A percentile compares a stretch with the other conserved stretches of the same genome.
Conservation (phyloP, 2,888 invertebrate species). For the Phlogophora meticulosa region DNA sequence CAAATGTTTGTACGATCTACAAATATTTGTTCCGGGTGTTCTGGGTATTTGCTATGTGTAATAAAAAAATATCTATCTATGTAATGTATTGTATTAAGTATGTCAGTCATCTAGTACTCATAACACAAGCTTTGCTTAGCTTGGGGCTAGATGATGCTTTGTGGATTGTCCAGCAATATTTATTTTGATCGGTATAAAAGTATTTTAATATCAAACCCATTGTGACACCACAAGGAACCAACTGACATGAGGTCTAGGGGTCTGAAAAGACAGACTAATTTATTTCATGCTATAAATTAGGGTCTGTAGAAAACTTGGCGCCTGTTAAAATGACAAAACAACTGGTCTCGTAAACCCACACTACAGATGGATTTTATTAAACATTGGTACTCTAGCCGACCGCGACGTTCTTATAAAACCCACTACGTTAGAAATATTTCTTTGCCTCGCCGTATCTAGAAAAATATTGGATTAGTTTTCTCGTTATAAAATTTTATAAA, state of each 20-base stretch:
- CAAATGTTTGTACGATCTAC: too few relatives aligned
- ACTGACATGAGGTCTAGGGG: constrained; percentile 8
- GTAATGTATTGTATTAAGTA: too few relatives aligned
- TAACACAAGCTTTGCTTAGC: too few relatives aligned
- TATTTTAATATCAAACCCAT: constrained; percentile 4
- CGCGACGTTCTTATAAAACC: constrained; percentile 20
- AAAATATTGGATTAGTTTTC: constrained; percentile 65
- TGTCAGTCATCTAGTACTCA: too few relatives aligned
- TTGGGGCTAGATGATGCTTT: too few relatives aligned
- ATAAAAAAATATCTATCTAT: too few relatives aligned
- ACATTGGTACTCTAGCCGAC: background rate
- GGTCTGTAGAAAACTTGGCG: constrained; percentile 6
- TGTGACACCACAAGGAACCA: constrained; percentile 4
- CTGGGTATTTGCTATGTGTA: too few relatives aligned
- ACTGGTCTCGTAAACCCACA: background rate
- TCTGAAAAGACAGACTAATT: constrained; percentile 23
- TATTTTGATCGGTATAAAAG: too few relatives aligned
- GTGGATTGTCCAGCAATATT: too few relatives aligned
- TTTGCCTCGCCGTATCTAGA: constrained; percentile 42
- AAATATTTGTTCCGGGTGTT: too few relatives aligned
- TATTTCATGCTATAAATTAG: constrained; percentile 31
- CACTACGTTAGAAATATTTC: constrained; percentile 32
- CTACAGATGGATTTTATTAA: constrained; percentile 8
- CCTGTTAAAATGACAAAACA: constrained; percentile 6
- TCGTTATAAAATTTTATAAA: constrained; percentile 65